Evolutionary conservation across 2,888 invertebrate species (phyloP), one percentile per base, ranked within the genome.

Genomic region (Morpho helenor): DNA sequence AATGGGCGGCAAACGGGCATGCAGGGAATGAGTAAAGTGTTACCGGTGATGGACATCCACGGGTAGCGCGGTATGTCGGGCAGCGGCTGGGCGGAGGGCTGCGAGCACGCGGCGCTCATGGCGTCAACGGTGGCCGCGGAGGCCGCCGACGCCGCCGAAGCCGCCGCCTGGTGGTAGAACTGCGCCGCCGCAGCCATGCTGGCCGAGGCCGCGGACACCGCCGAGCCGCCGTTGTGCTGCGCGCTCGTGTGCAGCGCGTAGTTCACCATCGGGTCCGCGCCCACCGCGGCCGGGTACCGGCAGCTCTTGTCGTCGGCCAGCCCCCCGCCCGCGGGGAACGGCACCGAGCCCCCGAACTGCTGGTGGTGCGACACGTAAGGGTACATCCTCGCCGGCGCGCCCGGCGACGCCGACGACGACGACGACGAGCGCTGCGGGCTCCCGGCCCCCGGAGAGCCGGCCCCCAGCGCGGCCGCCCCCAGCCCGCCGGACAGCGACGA

Each of bases 11-110:
- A 50, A 57, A 51, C 7, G 42, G 8, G 63, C 84, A 84, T 84
- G 83, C 87, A 83, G 68, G 71, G 74, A 79, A 75, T 74, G 77
- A 79, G 75, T 76, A 70, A 85, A 77, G 68, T 92, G 93, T 95
- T 93, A 97, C 97, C 97, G 93, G 97, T 97, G 88, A 97, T 96
- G 79, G 97, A 96, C 97, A 98, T 97, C 97, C 97, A 98, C 52
- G 97, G 97, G 86, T 98, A 97, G 79, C 97, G 94, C 58, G 97
- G 97, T 82, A 97, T 95, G 90, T 97, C 97, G 52, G 96, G 96
- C 80, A 97, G 94, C 60, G 96, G 96, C 85, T 96, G 96, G 64
- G 96, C 96, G 62, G 96, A 94, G 71, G 95, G 93, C 80, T 95
- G 95, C 65, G 94, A 93, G 91, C 97, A 97, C 66, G 96, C 93